Conservation (phyloP, 2,113 vertebrate species). For the Apeltes quadracus region DNA sequence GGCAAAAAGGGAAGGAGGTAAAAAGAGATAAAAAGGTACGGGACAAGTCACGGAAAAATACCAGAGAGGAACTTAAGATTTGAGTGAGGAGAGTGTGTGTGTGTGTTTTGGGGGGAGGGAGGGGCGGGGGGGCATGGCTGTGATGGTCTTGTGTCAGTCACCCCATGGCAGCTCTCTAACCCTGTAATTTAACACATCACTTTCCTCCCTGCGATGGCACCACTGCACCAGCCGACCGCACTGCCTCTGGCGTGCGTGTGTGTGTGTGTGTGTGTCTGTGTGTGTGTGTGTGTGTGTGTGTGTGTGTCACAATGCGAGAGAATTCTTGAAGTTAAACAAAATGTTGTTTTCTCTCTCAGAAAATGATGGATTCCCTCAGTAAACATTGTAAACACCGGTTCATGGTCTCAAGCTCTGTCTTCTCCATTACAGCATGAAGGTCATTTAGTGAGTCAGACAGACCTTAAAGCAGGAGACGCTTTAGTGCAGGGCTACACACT, state of each 20-base stretch:
- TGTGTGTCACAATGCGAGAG: constrained; percentile 32
- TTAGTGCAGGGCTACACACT: no score
- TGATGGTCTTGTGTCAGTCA: constrained; percentile 69
- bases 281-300: constrained; percentile 25
- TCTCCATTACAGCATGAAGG: no score
- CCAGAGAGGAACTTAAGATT: constrained; percentile 6
- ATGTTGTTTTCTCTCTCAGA: constrained; percentile 21
- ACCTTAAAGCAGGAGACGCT: no score
- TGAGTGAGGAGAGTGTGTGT: not conserved
- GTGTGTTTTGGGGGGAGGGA: not conserved
- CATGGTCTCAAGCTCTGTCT: no score
- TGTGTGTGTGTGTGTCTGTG: constrained; percentile 25
- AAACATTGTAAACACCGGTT: no score
- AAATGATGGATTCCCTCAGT: no score
- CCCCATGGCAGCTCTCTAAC: constrained; percentile 70
- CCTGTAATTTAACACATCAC: constrained; percentile 76
- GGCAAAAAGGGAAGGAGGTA: not conserved
- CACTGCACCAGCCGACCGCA: constrained; percentile 54
- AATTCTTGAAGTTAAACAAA: constrained; percentile 58
- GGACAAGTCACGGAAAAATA: constrained; percentile 11
- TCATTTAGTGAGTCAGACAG: no score
- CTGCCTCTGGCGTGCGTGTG: constrained; percentile 41
- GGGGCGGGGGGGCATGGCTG: constrained; percentile 3
- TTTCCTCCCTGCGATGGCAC: constrained; percentile 58
- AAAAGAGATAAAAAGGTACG: constrained; percentile 22